Percentiles rank a stretch among this genome's conserved stretches.
Evolutionary conservation across 1,140 invertebrate species (phyloP).

Genomic region (Lepidurus apus): DNA sequence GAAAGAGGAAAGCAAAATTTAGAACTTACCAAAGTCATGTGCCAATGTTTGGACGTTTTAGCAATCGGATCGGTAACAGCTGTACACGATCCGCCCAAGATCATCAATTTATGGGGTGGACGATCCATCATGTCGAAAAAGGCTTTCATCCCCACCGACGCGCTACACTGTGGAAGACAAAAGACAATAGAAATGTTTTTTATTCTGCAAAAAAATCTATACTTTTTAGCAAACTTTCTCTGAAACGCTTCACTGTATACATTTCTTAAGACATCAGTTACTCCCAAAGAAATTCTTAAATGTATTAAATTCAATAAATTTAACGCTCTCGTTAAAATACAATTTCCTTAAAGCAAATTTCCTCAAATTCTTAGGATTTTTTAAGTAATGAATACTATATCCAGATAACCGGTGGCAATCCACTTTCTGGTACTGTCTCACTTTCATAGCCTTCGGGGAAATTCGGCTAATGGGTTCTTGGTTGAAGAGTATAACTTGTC

Average conservation of each 20-base stretch:
- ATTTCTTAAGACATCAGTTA: too few relatives aligned
- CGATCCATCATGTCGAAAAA: constrained; percentile 98
- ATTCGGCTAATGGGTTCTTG: background rate
- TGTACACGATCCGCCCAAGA: constrained; percentile 94
- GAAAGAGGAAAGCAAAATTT: constrained; percentile 21
- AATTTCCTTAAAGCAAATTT: too few relatives aligned
- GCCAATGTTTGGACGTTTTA: constrained; percentile 94
- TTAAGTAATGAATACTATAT: too few relatives aligned
- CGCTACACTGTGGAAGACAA: constrained; percentile 76
- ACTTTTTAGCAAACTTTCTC: too few relatives aligned
- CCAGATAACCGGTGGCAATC: background rate
- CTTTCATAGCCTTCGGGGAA: background rate
- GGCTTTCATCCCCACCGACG: constrained; percentile 93
- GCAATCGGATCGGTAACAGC: constrained; percentile 96
- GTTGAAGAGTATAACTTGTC: background rate
- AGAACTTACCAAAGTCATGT: constrained; percentile 75
- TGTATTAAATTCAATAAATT: too few relatives aligned
- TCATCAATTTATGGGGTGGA: constrained; percentile 78
- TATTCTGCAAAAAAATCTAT: background rate
- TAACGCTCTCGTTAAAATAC: too few relatives aligned
- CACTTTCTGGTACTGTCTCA: background rate
- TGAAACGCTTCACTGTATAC: too few relatives aligned
- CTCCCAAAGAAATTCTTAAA: too few relatives aligned
- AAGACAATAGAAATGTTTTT: constrained; percentile 35
- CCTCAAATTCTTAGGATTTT: too few relatives aligned